Evolutionary conservation across 2,888 invertebrate genomes (phyloP).

Genomic region (Melinaea menophilus): DNA sequence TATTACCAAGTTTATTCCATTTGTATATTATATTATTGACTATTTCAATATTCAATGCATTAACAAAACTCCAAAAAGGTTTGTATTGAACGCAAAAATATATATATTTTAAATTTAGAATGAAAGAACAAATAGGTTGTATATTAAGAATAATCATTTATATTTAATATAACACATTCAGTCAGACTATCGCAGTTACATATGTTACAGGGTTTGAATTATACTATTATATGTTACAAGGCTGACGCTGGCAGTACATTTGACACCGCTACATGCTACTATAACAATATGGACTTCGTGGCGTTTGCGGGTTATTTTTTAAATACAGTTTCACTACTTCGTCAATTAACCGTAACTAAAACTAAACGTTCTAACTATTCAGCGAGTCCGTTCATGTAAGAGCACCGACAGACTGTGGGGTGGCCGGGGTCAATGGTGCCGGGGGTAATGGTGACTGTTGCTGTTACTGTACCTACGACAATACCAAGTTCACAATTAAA

Average conservation of each 20-base stretch:
- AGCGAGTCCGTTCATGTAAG: slow-evolving; percentile 53
- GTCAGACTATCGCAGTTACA: not conserved
- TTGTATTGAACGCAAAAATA: not conserved
- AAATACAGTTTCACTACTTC: slow-evolving; percentile 14
- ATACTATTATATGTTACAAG: slow-evolving; percentile 33
- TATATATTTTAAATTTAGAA: not conserved
- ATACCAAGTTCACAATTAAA: not conserved
- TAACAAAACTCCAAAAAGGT: not conserved
- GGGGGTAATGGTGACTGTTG: slow-evolving; percentile 64
- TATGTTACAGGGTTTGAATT: not conserved
- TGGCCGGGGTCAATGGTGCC: slow-evolving; percentile 70
- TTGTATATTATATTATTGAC: not conserved
- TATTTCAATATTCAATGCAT: not conserved
- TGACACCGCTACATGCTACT: slow-evolving; percentile 27
- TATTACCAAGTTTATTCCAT: not conserved
- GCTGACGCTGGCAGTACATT: slow-evolving; percentile 49
- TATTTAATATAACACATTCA: not conserved
- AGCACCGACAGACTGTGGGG: slow-evolving; percentile 46
- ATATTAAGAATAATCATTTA: not conserved
- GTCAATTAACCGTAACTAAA: slow-evolving; percentile 21
- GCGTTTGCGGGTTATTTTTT: slow-evolving; percentile 18
- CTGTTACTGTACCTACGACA: slow-evolving; percentile 59
- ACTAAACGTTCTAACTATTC: slow-evolving; percentile 28
- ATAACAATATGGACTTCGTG: slow-evolving; percentile 25
- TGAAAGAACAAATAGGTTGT: not conserved